A percentile compares a stretch with the other conserved stretches of the same genome.
Evolutionary conservation across 2,797 vertebrate genomes (phyloP).

Genomic region (Pipistrellus kuhlii): DNA sequence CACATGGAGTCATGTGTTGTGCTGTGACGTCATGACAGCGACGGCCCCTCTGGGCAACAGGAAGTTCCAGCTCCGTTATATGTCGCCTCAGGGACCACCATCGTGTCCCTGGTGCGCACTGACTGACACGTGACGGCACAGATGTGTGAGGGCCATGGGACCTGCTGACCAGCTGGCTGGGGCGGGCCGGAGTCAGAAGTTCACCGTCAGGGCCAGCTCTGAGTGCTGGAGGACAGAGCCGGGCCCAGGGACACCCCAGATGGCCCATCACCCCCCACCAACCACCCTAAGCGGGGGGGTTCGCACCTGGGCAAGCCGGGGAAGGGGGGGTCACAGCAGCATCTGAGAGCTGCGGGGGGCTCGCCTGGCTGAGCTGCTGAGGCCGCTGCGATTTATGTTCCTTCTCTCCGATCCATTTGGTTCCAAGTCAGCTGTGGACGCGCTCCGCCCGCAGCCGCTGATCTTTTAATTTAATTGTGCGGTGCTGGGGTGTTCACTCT

Average conservation of each 20-base stretch:
- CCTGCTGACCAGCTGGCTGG: background rate
- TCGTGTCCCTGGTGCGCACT: accelerated
- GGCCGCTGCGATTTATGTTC: conserved; percentile 25
- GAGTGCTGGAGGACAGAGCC: background rate
- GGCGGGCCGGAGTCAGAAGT: background rate
- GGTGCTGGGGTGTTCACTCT: conserved; percentile 51
- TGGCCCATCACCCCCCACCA: too few relatives aligned
- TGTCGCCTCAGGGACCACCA: background rate
- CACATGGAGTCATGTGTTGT: accelerated
- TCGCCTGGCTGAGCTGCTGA: background rate
- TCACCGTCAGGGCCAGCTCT: accelerated
- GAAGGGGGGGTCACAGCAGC: background rate
- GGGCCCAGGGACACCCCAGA: background rate
- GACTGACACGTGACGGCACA: background rate
- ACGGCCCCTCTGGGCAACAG: background rate
- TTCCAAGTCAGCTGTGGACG: conserved; percentile 76
- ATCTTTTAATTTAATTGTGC: conserved; percentile 81
- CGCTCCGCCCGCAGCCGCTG: conserved; percentile 59
- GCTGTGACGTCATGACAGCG: background rate
- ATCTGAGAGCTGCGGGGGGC: background rate
- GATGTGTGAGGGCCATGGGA: accelerated
- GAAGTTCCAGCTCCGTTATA: background rate
- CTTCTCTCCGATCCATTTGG: conserved; percentile 68
- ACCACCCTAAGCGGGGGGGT: background rate
- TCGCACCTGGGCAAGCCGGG: background rate